Percentiles rank a stretch among this genome's conserved stretches.
Evolutionary conservation across 2,113 vertebrate species (phyloP).

Genomic region (Ibidorhyncha struthersii): DNA sequence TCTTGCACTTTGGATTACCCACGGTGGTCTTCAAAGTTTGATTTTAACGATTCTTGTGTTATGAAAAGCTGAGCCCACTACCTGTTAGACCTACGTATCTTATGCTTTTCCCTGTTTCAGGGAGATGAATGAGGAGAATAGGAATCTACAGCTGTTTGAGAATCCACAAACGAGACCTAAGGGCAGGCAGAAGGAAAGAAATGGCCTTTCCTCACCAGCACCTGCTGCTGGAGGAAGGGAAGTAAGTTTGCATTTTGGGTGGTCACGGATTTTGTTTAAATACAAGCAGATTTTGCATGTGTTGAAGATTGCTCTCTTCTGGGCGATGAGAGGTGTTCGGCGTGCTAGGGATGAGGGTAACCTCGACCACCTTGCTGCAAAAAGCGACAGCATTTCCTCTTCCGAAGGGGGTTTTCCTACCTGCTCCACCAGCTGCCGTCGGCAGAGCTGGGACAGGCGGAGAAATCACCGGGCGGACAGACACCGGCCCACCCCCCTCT

Average conservation of each 20-base stretch:
- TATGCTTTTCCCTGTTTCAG: neutral
- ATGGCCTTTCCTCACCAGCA: neutral
- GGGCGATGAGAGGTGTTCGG: rapidly evolving
- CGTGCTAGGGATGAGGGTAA: neutral
- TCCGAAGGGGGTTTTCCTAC: neutral
- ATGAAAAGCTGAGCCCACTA: neutral
- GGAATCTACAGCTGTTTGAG: neutral
- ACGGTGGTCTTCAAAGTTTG: neutral
- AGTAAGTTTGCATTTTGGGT: neutral
- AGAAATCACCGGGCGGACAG: neutral
- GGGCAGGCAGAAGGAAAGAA: neutral
- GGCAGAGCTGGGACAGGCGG: rapidly evolving
- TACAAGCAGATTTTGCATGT: neutral
- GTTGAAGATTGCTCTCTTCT: neutral
- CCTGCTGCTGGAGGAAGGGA: neutral
- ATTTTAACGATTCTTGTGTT: neutral
- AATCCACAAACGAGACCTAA: neutral
- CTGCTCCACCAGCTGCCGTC: neutral
- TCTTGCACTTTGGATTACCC: neutral
- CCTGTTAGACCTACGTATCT: neutral
- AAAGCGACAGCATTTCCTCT: neutral
- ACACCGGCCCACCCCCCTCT: neutral
- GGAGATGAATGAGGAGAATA: neutral
- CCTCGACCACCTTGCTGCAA: neutral
- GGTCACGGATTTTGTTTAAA: neutral